Percentiles rank a stretch among this genome's conserved stretches.
Evolutionary conservation across 2,888 invertebrate genomes (phyloP).

Genomic region (Scaptomyza cyrtandrae): DNA sequence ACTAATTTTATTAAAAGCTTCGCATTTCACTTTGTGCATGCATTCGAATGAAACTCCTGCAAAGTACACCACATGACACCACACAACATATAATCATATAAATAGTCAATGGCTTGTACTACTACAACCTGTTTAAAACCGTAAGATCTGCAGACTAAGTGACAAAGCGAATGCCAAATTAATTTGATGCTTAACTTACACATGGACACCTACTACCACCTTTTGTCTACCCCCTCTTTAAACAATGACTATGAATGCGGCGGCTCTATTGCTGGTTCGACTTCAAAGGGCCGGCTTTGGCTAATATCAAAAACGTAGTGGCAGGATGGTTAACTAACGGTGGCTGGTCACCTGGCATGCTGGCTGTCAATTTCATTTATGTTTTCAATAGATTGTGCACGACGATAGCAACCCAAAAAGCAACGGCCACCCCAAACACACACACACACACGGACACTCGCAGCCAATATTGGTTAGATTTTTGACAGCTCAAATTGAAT

Average conservation of each 20-base stretch:
- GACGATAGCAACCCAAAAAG: constrained; percentile 46
- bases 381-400: constrained; percentile 76
- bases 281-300: constrained; percentile 57
- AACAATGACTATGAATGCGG: constrained; percentile 20
- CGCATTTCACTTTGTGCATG: constrained; percentile 25
- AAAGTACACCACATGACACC: not conserved
- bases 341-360: constrained; percentile 68
- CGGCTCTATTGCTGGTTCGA: constrained; percentile 32
- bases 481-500: constrained; percentile 80
- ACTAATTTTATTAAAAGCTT: constrained; percentile 62
- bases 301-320: constrained; percentile 23
- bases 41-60: constrained; percentile 37
- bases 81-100: not conserved
- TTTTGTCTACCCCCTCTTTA: not conserved
- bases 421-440: constrained; percentile 31
- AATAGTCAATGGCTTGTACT: too few species aligned
- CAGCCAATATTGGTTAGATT: constrained; percentile 80
- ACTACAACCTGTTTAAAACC: constrained; percentile 4
- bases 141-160: constrained; percentile 41
- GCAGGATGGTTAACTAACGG: constrained; percentile 16
- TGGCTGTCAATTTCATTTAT: constrained; percentile 80
- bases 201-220: constrained; percentile 53
- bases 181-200: constrained; percentile 74
- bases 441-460: constrained; percentile 27
- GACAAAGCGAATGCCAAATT: constrained; percentile 80